Percentiles rank a stretch among this genome's conserved stretches.
phyloP scores from a whole-genome alignment of 2,797 vertebrate genomes.

The Rhadinocentrus ornatus region DNA sequence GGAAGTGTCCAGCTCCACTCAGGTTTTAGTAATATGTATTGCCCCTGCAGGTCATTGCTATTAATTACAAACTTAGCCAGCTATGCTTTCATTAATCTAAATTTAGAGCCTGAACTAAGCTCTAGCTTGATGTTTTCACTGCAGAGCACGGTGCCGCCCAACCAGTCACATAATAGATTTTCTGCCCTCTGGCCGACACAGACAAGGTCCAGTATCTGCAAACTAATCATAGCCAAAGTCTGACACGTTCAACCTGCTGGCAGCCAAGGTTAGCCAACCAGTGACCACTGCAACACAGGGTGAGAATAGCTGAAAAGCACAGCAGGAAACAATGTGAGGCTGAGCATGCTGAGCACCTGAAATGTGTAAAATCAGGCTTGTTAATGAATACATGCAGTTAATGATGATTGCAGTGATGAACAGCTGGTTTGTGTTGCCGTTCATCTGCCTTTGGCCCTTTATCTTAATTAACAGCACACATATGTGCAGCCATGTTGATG shows the following conservation, averaged over 20 bases:
- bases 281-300: slow-evolving; percentile 37
- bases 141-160: slow-evolving; percentile 49
- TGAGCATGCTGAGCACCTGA: slow-evolving; percentile 34
- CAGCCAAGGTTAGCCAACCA: slow-evolving; percentile 63
- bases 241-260: slow-evolving; percentile 61
- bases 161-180: slow-evolving; percentile 74
- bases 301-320: slow-evolving; percentile 26
- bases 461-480: slow-evolving; percentile 77
- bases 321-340: slow-evolving; percentile 17
- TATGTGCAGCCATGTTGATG: slow-evolving; percentile 54
- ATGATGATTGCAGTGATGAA: slow-evolving; percentile 67
- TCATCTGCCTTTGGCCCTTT: slow-evolving; percentile 64
- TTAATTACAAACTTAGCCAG: slow-evolving; percentile 73
- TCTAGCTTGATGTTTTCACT: slow-evolving; percentile 48
- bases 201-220: slow-evolving; percentile 69
- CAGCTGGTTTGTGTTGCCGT: slow-evolving; percentile 69
- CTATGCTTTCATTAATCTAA: slow-evolving; percentile 74
- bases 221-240: slow-evolving; percentile 71
- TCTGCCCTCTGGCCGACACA: slow-evolving; percentile 69
- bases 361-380: slow-evolving; percentile 43
- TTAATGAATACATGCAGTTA: slow-evolving; percentile 64
- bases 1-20: slow-evolving; percentile 39
- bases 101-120: slow-evolving; percentile 68
- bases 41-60: slow-evolving; percentile 63
- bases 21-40: slow-evolving; percentile 50